These are phyloP conservation scores for Peromyscus polionotus DNA, from an alignment of 2,113 vertebrate species.

Conservation along the genomic window DNA sequence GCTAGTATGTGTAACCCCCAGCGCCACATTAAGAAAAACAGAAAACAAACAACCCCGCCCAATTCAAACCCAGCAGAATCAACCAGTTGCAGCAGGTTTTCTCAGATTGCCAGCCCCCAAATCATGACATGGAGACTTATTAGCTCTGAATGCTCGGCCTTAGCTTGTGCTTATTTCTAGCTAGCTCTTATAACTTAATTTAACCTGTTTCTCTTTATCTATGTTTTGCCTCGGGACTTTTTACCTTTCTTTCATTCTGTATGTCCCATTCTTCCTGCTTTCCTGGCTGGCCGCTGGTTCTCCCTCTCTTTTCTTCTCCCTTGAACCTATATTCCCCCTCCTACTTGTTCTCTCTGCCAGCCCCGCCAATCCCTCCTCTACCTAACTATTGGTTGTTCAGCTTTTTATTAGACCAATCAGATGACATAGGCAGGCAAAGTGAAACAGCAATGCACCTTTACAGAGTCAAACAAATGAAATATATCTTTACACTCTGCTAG, in stretches of 20 bases:
- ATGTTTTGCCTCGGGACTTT: not conserved
- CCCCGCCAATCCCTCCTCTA: not conserved
- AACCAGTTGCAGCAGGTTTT: not conserved
- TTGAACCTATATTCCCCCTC: not conserved
- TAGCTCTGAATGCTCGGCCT: not conserved
- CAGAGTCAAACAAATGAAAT: not conserved
- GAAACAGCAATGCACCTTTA: not conserved
- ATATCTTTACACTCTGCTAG: not conserved
- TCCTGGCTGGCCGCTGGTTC: not conserved
- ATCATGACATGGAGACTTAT: not conserved
- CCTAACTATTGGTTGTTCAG: not conserved
- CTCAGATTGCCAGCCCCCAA: not conserved
- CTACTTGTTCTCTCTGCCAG: not conserved
- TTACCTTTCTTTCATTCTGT: not conserved
- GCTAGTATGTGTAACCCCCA: not conserved
- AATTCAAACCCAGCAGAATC: not conserved
- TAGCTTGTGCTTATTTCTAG: not conserved
- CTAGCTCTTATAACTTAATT: not conserved
- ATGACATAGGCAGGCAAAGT: not conserved
- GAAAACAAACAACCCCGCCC: not conserved
- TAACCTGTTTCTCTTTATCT: not conserved
- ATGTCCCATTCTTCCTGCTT: not conserved
- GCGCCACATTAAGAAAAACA: not conserved
- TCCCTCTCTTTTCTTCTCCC: not conserved
- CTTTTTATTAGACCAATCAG: not conserved